Percentiles rank a stretch among this genome's conserved stretches.
phyloP scores from a whole-genome alignment of 2,113 vertebrate species.

The Chiloscyllium plagiosum region DNA sequence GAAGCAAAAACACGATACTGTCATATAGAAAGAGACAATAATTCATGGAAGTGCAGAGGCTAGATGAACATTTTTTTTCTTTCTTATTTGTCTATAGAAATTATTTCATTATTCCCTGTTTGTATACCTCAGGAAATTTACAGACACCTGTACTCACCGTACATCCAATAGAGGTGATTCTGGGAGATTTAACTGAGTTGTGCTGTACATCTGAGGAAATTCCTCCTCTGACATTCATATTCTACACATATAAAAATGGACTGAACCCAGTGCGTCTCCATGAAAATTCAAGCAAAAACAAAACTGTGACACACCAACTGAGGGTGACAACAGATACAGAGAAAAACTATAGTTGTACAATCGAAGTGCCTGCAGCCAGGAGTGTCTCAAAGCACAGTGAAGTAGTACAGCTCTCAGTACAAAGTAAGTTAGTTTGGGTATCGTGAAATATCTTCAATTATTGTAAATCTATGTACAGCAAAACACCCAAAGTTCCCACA shows the following conservation, averaged over 20 bases:
- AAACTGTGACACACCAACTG: not conserved
- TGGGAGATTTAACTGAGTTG: not conserved
- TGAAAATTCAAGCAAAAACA: not conserved
- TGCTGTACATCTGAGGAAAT: not conserved
- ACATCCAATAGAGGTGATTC: not conserved
- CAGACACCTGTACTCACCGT: not conserved
- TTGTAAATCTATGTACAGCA: not conserved
- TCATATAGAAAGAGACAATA: not conserved
- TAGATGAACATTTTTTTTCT: not conserved
- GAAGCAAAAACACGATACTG: not conserved
- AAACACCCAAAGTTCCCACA: not conserved
- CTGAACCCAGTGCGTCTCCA: not conserved
- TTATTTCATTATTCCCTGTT: not conserved
- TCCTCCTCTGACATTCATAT: not conserved
- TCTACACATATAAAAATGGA: not conserved
- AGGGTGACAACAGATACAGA: not conserved
- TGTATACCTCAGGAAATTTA: conserved; percentile 6
- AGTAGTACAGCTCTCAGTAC: not conserved
- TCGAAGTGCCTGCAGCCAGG: not conserved
- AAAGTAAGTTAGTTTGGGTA: not conserved
- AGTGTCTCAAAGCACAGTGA: not conserved
- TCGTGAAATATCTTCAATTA: not conserved
- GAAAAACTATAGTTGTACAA: not conserved
- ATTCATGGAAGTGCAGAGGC: not conserved
- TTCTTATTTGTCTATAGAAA: not conserved